Base-by-base conservation (phyloP, 2,888 invertebrate species). In the Abscondita cerata region DNA sequence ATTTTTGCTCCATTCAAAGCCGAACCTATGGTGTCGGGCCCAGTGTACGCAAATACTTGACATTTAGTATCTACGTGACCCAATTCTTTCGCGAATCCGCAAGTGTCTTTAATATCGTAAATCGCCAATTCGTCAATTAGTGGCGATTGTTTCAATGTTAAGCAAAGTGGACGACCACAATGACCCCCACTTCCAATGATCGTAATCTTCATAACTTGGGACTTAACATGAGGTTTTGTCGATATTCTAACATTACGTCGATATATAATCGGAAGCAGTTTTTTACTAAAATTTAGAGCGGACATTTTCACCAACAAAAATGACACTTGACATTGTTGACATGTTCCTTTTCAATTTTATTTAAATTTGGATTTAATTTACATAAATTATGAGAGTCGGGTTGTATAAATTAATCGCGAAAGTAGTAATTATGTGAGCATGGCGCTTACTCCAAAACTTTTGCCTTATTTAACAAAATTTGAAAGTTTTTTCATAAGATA, bases 131-230 rank as follows among this genome's bases (percentile, higher is more conserved):
- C 86, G 48, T 85, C 85, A 62, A 89, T 81, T 41, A 82, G 71
- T 0, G 84, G 83, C 13, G 85, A 84, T 59, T 84, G 82, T 70
- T 88, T 86, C 48, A 89, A 76, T 72, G 88, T 77, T 46, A 89
- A 73, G 41, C 85, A 79, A 25, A 87, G 73, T 0, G 83, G 80
- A 77, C 86, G 84, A 1, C 86, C 87, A 11, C 84, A 72, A 54
- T 82, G 82, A 53, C 82, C 84, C 62, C 46, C 46, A 33, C 52
- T 59, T 13, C 64, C 64, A 34, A 51, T 47, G 8, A 64, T n/a
- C 2, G 60, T 41, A 11, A 64, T 60, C 34, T 64, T 64, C 47
- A 59, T 36, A 6, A 38, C 4, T 12, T 55, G 47, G 1, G 47
- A 20, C 34, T 19, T 44, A 84, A 79, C 25, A 86, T 73, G 0